A percentile compares a stretch with the other conserved stretches of the same genome.
Evolutionary conservation across 2,888 invertebrate species (phyloP).

Genomic region (Folsomia candida): DNA sequence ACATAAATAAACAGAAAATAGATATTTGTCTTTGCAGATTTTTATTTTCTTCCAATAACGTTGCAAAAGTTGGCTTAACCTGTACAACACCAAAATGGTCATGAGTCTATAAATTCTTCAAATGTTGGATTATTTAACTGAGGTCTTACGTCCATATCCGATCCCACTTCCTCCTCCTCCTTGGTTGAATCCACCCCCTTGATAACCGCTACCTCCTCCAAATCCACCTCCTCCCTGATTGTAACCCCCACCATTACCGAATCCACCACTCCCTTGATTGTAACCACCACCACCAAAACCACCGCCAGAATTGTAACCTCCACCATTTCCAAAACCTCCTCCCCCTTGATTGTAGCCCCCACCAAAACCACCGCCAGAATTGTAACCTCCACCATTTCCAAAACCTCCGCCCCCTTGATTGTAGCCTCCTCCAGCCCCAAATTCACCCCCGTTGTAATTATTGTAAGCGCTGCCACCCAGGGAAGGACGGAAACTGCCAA

Average conservation of each 20-base stretch:
- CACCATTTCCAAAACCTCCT: neutral
- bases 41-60: no score
- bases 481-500: slow-evolving; percentile 29
- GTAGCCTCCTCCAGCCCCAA: neutral
- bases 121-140: no score
- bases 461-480: slow-evolving; percentile 26
- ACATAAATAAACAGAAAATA: no score
- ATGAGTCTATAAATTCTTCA: no score
- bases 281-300: slow-evolving; percentile 25
- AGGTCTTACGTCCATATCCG: slow-evolving; percentile 24
- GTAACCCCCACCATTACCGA: slow-evolving; percentile 10
- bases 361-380: neutral
- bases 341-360: slow-evolving; percentile 9
- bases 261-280: slow-evolving; percentile 17
- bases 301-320: slow-evolving; percentile 25
- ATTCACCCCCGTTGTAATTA: slow-evolving; percentile 17
- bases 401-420: slow-evolving; percentile 14
- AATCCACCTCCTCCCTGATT: neutral
- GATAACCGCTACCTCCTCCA: neutral
- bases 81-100: no score
- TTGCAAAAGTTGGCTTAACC: no score
- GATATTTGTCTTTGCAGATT: no score
- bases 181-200: slow-evolving; percentile 5
- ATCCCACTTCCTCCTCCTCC: slow-evolving; percentile 17
- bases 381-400: neutral